These are phyloP conservation scores for Malurus splendens DNA, from an alignment of 2,797 vertebrate genomes.

Conservation along the genomic window DNA sequence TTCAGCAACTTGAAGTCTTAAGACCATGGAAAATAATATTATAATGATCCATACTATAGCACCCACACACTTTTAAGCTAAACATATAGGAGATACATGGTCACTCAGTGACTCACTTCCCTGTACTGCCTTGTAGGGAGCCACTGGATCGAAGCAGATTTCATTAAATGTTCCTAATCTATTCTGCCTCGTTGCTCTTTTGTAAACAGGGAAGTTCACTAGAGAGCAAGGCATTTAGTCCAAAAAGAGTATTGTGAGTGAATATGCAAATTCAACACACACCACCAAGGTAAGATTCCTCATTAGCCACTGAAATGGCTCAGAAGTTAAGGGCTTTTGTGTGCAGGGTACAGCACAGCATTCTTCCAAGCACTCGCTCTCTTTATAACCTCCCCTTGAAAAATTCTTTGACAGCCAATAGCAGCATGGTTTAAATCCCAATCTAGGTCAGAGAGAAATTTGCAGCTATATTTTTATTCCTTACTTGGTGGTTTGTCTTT, in stretches of 20 bases:
- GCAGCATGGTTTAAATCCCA: slow-evolving; percentile 36
- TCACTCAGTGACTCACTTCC: not conserved
- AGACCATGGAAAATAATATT: not conserved
- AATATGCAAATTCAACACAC: not conserved
- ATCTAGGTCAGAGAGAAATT: slow-evolving; percentile 43
- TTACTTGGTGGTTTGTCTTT: slow-evolving; percentile 8
- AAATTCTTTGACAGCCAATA: not conserved
- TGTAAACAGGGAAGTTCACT: slow-evolving; percentile 12
- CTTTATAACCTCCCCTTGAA: not conserved
- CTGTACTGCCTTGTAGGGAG: not conserved
- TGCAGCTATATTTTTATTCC: not conserved
- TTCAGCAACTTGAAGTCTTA: not conserved
- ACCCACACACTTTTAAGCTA: not conserved
- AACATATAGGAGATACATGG: not conserved
- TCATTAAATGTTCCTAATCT: slow-evolving; percentile 32
- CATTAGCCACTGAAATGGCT: not conserved
- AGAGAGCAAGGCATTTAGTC: slow-evolving; percentile 13
- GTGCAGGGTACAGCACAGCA: not conserved
- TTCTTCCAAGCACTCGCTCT: not conserved
- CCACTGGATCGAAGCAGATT: not conserved
- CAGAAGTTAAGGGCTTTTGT: not conserved
- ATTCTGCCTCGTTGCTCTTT: slow-evolving; percentile 1
- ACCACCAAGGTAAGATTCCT: not conserved
- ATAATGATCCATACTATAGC: not conserved
- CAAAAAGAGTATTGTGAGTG: not conserved